Percentiles rank a stretch among this genome's conserved stretches.
Evolutionary conservation across 2,797 vertebrate species (phyloP).

Genomic region (Streptopelia turtur): DNA sequence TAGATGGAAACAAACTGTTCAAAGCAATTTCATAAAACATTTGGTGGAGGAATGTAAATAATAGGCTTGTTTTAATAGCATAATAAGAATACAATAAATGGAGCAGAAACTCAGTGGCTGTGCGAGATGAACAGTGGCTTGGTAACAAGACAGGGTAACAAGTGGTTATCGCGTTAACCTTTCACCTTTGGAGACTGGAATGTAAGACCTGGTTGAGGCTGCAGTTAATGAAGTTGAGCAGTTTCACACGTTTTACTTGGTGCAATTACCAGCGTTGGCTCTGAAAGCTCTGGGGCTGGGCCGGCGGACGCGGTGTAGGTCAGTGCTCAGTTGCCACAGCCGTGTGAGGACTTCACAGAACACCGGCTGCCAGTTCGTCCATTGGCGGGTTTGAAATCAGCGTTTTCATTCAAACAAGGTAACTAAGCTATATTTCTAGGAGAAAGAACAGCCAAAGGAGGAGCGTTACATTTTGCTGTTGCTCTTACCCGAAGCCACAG

Average conservation of each 20-base stretch:
- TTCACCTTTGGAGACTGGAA: not conserved
- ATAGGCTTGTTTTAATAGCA: not conserved
- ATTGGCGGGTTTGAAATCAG: not conserved
- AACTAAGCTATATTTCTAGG: not conserved
- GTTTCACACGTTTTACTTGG: not conserved
- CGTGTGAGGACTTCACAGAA: not conserved
- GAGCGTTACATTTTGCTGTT: fast-evolving
- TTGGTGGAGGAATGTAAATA: not conserved
- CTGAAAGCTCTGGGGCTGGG: fast-evolving
- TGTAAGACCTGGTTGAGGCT: not conserved
- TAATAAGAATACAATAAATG: not conserved
- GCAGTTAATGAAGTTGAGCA: not conserved
- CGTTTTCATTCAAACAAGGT: not conserved
- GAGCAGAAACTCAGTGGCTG: not conserved
- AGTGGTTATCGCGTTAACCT: constrained; percentile 28
- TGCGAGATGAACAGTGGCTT: not conserved
- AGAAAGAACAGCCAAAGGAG: not conserved
- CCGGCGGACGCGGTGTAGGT: not conserved
- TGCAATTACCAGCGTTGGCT: not conserved
- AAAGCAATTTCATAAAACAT: not conserved
- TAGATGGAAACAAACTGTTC: not conserved
- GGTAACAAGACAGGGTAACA: not conserved
- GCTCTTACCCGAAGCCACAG: not conserved
- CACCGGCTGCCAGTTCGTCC: fast-evolving
- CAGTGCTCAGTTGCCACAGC: not conserved